These are phyloP conservation scores for Anneissia japonica DNA, from an alignment of 35 echinoderm and acorn worm species.

Conservation along the genomic window DNA sequence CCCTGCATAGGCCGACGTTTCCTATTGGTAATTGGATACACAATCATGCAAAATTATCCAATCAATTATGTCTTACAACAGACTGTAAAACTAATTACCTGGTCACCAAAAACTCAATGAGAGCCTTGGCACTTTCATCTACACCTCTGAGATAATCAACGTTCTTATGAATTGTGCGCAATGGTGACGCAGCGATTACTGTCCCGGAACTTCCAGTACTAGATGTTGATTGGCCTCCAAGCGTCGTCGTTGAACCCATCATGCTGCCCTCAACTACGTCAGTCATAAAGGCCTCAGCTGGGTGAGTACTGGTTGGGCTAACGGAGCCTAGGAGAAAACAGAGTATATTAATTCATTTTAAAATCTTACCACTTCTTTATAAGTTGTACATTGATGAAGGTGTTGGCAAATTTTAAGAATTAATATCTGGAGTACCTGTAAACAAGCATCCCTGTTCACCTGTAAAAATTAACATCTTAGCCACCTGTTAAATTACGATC, in stretches of 20 bases:
- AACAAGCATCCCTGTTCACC: too few relatives aligned
- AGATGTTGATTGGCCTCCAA: conserved; percentile 58
- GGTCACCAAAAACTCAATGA: conserved; percentile 94
- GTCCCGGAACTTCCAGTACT: conserved; percentile 62
- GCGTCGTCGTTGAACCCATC: conserved; percentile 55
- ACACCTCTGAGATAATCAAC: conserved; percentile 52
- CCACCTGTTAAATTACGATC: too few relatives aligned
- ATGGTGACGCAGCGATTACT: conserved; percentile 58
- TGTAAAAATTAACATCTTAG: too few relatives aligned
- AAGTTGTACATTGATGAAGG: not conserved
- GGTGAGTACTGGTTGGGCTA: conserved; percentile 44
- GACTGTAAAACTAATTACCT: conserved; percentile 67
- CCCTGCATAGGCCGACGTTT: conserved; percentile 87
- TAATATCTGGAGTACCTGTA: too few relatives aligned
- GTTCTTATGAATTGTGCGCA: conserved; percentile 36
- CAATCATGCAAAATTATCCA: not conserved
- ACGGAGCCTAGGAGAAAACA: not conserved
- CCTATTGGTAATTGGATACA: conserved; percentile 27
- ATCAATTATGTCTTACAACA: too few relatives aligned
- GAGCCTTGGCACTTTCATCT: conserved; percentile 71
- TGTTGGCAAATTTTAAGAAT: not conserved
- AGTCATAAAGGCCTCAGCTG: conserved; percentile 43
- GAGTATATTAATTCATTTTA: not conserved
- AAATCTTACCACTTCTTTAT: not conserved
- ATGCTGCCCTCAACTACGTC: conserved; percentile 29